Evolutionary conservation across 2,888 invertebrate genomes (phyloP).

Genomic region (Netelia virgata): DNA sequence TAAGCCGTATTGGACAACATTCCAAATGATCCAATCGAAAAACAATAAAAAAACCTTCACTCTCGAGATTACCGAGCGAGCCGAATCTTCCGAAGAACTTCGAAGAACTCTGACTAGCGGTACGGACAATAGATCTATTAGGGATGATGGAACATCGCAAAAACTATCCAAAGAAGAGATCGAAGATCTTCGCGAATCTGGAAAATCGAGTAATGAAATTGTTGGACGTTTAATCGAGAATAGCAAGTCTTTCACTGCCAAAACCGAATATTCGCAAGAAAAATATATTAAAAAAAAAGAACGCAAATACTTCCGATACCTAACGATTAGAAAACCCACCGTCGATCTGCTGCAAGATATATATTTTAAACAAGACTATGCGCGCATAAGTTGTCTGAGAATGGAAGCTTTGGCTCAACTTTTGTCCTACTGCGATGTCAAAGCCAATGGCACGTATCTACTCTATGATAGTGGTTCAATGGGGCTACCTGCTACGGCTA

Average conservation of each 20-base stretch:
- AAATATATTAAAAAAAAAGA: conserved; percentile 98
- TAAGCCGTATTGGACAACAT: conserved; percentile 90
- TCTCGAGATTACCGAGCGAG: conserved; percentile 85
- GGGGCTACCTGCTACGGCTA: conserved; percentile 93
- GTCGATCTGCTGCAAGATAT: conserved; percentile 94
- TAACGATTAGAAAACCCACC: conserved; percentile 92
- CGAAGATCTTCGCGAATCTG: conserved; percentile 90
- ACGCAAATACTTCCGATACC: conserved; percentile 95
- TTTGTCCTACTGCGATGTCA: conserved; percentile 92
- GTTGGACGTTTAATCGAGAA: conserved; percentile 95
- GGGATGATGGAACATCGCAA: conserved; percentile 93
- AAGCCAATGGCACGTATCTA: conserved; percentile 91
- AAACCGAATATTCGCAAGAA: conserved; percentile 96
- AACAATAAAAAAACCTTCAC: conserved; percentile 71
- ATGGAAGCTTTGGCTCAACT: conserved; percentile 96
- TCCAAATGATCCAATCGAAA: conserved; percentile 90
- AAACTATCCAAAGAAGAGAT: conserved; percentile 94
- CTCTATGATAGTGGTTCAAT: conserved; percentile 95
- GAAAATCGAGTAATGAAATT: conserved; percentile 92
- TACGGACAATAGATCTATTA: conserved; percentile 93
- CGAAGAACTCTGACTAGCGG: conserved; percentile 89
- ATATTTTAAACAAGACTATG: conserved; percentile 92
- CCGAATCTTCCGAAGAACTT: conserved; percentile 88
- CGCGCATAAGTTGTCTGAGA: conserved; percentile 91
- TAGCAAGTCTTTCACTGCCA: conserved; percentile 94